These are phyloP conservation scores for Magallana ariakensis DNA, from an alignment of 1,140 invertebrate genomes.

Conservation along the genomic window DNA sequence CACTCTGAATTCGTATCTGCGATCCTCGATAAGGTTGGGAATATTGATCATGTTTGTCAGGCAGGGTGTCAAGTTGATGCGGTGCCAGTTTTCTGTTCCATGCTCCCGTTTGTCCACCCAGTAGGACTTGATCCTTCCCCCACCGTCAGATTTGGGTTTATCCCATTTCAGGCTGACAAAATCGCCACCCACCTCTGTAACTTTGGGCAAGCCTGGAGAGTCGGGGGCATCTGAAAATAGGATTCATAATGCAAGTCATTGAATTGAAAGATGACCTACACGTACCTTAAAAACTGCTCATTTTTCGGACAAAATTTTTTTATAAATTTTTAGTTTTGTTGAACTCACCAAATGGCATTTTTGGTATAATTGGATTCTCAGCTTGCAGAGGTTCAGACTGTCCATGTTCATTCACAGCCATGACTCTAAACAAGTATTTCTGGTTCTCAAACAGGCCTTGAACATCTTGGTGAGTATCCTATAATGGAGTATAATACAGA, in stretches of 20 bases:
- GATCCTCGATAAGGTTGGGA: slow-evolving; percentile 97
- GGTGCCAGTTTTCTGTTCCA: slow-evolving; percentile 93
- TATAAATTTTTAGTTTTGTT: too few relatives aligned
- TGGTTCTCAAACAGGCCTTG: slow-evolving; percentile 97
- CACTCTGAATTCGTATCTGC: slow-evolving; percentile 98
- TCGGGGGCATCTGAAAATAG: slow-evolving; percentile 88
- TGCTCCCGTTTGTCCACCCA: slow-evolving; percentile 96
- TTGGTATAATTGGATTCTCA: slow-evolving; percentile 94
- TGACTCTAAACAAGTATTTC: slow-evolving; percentile 97
- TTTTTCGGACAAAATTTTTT: too few relatives aligned
- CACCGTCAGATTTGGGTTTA: slow-evolving; percentile 95
- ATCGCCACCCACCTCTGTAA: slow-evolving; percentile 96
- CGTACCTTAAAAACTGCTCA: too few relatives aligned
- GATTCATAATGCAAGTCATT: too few relatives aligned
- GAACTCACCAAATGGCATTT: slow-evolving; percentile 91
- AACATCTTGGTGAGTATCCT: slow-evolving; percentile 87
- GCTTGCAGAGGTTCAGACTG: slow-evolving; percentile 95
- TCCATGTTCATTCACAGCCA: slow-evolving; percentile 98
- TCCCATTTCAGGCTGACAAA: slow-evolving; percentile 98
- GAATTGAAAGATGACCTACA: too few relatives aligned
- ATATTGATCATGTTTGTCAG: slow-evolving; percentile 95
- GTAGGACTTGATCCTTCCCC: slow-evolving; percentile 96
- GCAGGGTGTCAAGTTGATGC: slow-evolving; percentile 91
- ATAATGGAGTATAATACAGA: not conserved
- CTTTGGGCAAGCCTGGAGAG: slow-evolving; percentile 92